Percentiles rank a stretch among this genome's conserved stretches.
Conservation (phyloP, 2,797 vertebrate genomes). For the Eutrigla gurnardus region DNA sequence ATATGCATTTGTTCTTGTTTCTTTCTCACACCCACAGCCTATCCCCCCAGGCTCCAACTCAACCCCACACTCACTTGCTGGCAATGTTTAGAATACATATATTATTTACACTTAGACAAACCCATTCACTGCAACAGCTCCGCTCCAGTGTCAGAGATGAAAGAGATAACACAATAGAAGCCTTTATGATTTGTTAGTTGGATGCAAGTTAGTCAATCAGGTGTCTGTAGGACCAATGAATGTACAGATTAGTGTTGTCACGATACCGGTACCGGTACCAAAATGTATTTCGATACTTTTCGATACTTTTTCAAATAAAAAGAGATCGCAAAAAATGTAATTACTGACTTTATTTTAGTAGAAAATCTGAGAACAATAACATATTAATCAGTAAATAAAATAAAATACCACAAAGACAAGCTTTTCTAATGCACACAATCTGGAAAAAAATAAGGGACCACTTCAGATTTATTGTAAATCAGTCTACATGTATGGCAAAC, state of each 20-base stretch:
- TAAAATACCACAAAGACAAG: no score
- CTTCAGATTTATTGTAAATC: no score
- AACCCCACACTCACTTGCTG: slow-evolving; percentile 14
- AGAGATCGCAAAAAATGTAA: no score
- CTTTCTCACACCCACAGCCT: slow-evolving; percentile 7
- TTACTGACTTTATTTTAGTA: no score
- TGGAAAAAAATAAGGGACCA: no score
- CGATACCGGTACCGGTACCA: no score
- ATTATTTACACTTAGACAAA: slow-evolving; percentile 19
- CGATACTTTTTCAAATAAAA: no score
- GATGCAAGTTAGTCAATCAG: not conserved
- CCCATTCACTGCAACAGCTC: slow-evolving; percentile 2
- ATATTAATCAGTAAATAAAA: no score
- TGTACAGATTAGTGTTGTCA: not conserved
- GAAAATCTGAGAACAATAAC: no score
- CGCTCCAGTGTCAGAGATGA: slow-evolving; percentile 18
- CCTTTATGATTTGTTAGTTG: slow-evolving; percentile 3
- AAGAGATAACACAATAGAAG: slow-evolving; percentile 4
- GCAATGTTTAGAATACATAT: slow-evolving; percentile 14
- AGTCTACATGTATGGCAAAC: no score
- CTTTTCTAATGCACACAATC: no score
- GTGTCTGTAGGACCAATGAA: not conserved
- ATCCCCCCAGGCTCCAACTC: not conserved
- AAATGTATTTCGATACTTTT: no score
- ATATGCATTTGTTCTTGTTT: slow-evolving; percentile 13